Conservation (phyloP, 1,140 invertebrate species). For the Drosophila obscura region DNA sequence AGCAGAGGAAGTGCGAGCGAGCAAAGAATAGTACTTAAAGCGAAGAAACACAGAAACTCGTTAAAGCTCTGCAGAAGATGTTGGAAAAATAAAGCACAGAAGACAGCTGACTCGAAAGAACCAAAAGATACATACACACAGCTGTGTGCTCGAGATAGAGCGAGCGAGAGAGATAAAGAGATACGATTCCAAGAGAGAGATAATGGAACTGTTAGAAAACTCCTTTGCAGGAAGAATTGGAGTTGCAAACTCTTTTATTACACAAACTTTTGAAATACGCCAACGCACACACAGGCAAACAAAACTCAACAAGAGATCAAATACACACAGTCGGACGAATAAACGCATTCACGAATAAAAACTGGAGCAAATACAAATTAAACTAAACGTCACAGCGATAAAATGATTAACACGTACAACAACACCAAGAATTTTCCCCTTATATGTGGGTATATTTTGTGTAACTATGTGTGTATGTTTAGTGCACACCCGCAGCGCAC, state of each 20-base stretch:
- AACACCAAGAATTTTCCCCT: conserved; percentile 11
- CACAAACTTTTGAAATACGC: conserved; percentile 11
- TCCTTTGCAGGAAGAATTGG: too few species aligned
- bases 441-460: conserved; percentile 10
- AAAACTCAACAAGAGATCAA: conserved; percentile 25
- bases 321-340: not conserved
- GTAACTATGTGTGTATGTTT: conserved; percentile 12
- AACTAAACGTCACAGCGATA: conserved; percentile 58
- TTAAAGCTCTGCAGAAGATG: conserved; percentile 70
- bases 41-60: conserved; percentile 51
- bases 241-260: conserved; percentile 9
- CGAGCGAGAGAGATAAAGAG: conserved; percentile 18
- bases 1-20: conserved; percentile 60
- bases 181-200: conserved; percentile 27
- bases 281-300: conserved; percentile 13
- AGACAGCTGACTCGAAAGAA: conserved; percentile 71
- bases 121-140: conserved; percentile 64
- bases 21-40: conserved; percentile 71
- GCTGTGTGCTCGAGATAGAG: conserved; percentile 38
- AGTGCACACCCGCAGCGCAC: conserved; percentile 46
- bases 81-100: conserved; percentile 64
- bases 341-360: conserved; percentile 39
- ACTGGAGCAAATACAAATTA: conserved; percentile 72
- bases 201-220: conserved; percentile 11
- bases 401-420: conserved; percentile 56